These are phyloP conservation scores for Anabacerthia variegaticeps DNA, from an alignment of 2,797 vertebrate genomes.

Conservation along the genomic window DNA sequence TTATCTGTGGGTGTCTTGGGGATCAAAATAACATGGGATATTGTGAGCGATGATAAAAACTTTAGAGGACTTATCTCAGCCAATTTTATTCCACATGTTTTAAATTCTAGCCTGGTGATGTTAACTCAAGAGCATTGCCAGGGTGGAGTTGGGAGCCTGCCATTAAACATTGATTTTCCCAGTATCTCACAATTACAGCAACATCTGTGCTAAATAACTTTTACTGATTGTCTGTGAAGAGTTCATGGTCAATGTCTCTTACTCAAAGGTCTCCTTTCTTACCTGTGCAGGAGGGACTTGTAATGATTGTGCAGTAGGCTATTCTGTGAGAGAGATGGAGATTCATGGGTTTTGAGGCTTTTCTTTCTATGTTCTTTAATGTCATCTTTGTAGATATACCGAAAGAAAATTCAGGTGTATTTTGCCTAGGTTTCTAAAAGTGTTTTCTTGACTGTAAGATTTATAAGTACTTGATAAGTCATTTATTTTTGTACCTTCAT, in stretches of 20 bases:
- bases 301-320: background rate
- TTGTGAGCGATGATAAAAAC: background rate
- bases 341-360: background rate
- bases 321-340: background rate
- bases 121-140: conserved; percentile 51
- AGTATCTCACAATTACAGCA: conserved; percentile 78
- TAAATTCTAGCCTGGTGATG: conserved; percentile 53
- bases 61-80: conserved; percentile 36
- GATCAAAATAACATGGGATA: background rate
- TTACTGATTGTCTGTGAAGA: conserved; percentile 27
- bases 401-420: background rate
- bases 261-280: conserved; percentile 3
- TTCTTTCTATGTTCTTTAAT: background rate
- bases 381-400: background rate
- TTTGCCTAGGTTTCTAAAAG: background rate
- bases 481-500: background rate
- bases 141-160: conserved; percentile 39
- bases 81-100: conserved; percentile 53
- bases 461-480: background rate
- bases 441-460: background rate
- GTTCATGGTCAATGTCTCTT: conserved; percentile 25
- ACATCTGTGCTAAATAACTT: conserved; percentile 82
- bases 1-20: background rate
- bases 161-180: conserved; percentile 69
- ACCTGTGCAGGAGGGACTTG: background rate